Evolutionary conservation across 2,888 invertebrate genomes (phyloP).

Genomic region (Apomyelois bistriatella): DNA sequence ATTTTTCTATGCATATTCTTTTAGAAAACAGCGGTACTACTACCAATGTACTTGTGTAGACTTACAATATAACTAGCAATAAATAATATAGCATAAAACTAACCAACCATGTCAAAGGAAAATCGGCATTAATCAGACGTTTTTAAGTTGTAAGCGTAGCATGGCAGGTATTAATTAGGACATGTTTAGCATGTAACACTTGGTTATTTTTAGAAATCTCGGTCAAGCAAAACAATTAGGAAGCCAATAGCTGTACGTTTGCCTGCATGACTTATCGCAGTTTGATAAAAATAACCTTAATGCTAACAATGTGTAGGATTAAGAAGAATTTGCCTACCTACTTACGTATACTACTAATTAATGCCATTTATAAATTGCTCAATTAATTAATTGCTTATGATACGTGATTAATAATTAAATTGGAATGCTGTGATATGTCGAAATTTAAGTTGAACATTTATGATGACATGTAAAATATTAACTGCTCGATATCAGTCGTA

Average conservation of each 20-base stretch:
- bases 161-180: conserved; percentile 4
- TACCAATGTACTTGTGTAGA: no score
- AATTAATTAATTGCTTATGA: not conserved
- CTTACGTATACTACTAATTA: not conserved
- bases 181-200: conserved; percentile 3
- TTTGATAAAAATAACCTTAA: not conserved
- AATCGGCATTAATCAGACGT: not conserved
- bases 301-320: not conserved
- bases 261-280: conserved; percentile 3
- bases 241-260: not conserved
- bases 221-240: conserved; percentile 1
- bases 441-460: not conserved
- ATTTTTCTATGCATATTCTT: no score
- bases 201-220: conserved; percentile 6
- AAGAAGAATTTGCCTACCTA: not conserved
- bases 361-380: not conserved
- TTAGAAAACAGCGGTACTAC: no score
- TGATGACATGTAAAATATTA: no score
- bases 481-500: no score
- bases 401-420: not conserved
- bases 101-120: no score
- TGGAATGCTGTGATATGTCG: not conserved
- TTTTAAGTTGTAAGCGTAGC: not conserved
- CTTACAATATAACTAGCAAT: no score
- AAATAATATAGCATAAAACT: no score